These are phyloP conservation scores for Thereva unica DNA, from an alignment of 2,888 invertebrate species.

Conservation along the genomic window DNA sequence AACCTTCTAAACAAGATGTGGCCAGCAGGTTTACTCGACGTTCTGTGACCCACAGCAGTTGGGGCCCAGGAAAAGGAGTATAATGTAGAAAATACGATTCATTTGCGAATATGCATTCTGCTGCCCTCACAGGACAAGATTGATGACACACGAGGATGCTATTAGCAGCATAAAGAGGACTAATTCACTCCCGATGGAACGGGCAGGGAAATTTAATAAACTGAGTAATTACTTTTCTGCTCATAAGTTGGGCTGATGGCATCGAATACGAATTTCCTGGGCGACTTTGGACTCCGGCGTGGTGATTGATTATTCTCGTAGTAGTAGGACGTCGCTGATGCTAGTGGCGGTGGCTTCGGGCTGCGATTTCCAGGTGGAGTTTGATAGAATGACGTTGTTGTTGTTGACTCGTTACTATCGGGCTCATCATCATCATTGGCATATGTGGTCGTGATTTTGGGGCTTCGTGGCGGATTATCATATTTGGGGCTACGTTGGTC, in stretches of 20 bases:
- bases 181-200: not conserved
- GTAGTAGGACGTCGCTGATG: constrained; percentile 49
- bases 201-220: constrained; percentile 1
- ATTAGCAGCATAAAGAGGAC: not conserved
- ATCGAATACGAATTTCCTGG: constrained; percentile 65
- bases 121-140: no score
- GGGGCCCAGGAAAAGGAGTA: no score
- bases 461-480: constrained; percentile 55
- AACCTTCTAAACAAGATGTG: no score
- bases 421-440: constrained; percentile 51
- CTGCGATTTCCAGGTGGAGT: constrained; percentile 50
- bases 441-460: constrained; percentile 57
- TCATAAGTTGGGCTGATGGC: constrained; percentile 53
- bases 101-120: no score
- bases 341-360: constrained; percentile 44
- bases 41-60: no score
- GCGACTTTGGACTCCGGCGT: constrained; percentile 63
- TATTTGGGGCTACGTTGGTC: constrained; percentile 45
- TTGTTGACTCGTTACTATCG: constrained; percentile 43
- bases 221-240: constrained; percentile 39
- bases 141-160: no score
- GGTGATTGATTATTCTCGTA: constrained; percentile 44
- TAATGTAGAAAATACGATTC: no score
- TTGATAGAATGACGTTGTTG: constrained; percentile 53
- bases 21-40: no score